Evolutionary conservation across 23 tunicate genomes (phyloP).

Genomic region (Aplidium turbinatum): DNA sequence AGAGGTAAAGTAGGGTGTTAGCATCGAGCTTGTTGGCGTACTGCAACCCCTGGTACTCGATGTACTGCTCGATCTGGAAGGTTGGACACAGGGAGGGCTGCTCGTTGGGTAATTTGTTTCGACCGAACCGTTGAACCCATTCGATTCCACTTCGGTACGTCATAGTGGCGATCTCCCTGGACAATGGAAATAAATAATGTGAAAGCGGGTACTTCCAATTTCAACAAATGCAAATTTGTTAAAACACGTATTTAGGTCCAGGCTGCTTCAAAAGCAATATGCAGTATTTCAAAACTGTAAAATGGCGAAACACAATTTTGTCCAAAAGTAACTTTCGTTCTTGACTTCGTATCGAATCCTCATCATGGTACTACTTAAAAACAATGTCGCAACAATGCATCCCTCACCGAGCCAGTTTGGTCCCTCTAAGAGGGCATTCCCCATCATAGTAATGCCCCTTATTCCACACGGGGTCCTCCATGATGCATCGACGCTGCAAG

Average conservation of each 20-base stretch:
- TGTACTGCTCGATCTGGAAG: conserved; percentile 90
- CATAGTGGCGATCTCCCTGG: conserved; percentile 87
- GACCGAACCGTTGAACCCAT: conserved; percentile 84
- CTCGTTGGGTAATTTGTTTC: conserved; percentile 50
- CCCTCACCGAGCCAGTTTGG: conserved; percentile 86
- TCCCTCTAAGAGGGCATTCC: conserved; percentile 78
- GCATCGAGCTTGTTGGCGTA: conserved; percentile 92
- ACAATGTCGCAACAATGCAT: too few relatives aligned
- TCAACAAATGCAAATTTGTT: too few relatives aligned
- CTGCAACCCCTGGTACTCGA: conserved; percentile 91
- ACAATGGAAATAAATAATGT: too few relatives aligned
- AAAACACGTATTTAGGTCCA: too few relatives aligned
- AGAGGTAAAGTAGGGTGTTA: conserved; percentile 81
- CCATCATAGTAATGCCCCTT: conserved; percentile 79
- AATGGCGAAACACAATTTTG: too few relatives aligned
- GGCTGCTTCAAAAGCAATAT: too few relatives aligned
- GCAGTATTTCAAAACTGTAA: too few relatives aligned
- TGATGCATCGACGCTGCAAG: conserved; percentile 89
- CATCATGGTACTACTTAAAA: too few relatives aligned
- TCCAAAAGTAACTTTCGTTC: too few relatives aligned
- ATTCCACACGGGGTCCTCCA: conserved; percentile 94
- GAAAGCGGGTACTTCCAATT: too few relatives aligned
- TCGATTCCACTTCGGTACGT: conserved; percentile 87
- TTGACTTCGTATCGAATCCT: too few relatives aligned
- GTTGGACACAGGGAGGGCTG: conserved; percentile 77